Evolutionary conservation across 2,888 invertebrate species (phyloP), one percentile per base, ranked within the genome.

Genomic region (Priocnemis perturbator): DNA sequence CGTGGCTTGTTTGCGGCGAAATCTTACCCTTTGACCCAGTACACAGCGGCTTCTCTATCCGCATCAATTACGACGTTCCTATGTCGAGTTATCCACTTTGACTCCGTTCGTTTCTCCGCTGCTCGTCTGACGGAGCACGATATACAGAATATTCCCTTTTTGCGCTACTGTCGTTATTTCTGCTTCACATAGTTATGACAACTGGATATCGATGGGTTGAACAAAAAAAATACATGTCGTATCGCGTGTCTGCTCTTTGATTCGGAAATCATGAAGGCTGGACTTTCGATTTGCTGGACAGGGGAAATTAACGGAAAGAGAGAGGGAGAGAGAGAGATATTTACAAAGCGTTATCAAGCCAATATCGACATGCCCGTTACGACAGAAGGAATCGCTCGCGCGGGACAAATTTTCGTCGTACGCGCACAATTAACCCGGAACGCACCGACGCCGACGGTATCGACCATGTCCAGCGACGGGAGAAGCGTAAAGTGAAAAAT

Each of bases 401-500:
- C 50, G 50, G 19, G 50, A 37, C 37, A 37, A 37, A 37, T 37
- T 50, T 19, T 50, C 19, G 11, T 50, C 50, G n/a, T 4, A 17
- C 17, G 47, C 19, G 26, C 9, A 52, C 20, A 23, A 30, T 45
- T 44, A 68, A n/a, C 3, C 23, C 23, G 47, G 23, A 59, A 15
- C 48, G 19, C 15, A 20, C n/a, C n/a, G n/a, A n/a, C n/a, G 53
- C 59, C 26, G 50, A 55, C 61, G 55, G 14, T 3, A 53, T 44
- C 30, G 56, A n/a, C 37, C 1, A 56, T 11, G n/a, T 9, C 17
- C 52, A 57, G 52, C 55, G 26, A 37, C 52, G 50, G 52, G 60
- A 64, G 71, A 52, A 60, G 55, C 52, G 63, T 30, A 65, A 60
- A 74, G 71, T 74, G 71, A 78, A 79, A 82, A 84, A 82, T 82